These are phyloP conservation scores for Bos indicus DNA, from an alignment of 2,113 vertebrate species.

Conservation along the genomic window DNA sequence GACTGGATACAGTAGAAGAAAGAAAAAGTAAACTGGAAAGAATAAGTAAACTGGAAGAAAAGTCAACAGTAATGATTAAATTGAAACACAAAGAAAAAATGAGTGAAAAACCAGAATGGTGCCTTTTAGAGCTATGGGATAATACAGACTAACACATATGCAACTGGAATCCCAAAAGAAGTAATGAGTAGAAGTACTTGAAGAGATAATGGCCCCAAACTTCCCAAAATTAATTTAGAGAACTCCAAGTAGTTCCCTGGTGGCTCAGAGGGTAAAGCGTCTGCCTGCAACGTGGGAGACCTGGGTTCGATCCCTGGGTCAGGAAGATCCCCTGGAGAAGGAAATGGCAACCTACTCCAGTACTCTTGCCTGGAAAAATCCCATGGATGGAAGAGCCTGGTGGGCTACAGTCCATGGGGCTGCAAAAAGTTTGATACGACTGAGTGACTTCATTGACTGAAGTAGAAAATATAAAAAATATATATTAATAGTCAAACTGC, in stretches of 20 bases:
- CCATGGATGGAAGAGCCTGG: background rate
- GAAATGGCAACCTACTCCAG: background rate
- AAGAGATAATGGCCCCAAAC: background rate
- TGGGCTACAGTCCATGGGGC: background rate
- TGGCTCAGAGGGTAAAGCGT: background rate
- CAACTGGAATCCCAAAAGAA: background rate
- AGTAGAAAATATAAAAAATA: background rate
- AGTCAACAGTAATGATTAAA: background rate
- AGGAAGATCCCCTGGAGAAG: background rate
- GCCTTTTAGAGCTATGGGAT: background rate
- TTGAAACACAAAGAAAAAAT: background rate
- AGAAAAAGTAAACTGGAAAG: background rate
- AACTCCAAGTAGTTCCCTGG: background rate
- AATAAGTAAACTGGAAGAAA: background rate
- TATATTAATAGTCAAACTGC: background rate
- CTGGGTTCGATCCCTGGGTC: background rate
- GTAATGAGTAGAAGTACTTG: background rate
- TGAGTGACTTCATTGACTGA: background rate
- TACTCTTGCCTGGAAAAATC: background rate
- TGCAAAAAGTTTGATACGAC: background rate
- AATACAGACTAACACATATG: background rate
- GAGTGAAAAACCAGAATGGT: background rate
- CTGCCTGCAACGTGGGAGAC: background rate
- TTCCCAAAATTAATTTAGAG: background rate
- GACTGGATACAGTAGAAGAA: background rate